Base-by-base conservation (phyloP, 2,797 vertebrate genomes). In the Hirundo rustica region DNA sequence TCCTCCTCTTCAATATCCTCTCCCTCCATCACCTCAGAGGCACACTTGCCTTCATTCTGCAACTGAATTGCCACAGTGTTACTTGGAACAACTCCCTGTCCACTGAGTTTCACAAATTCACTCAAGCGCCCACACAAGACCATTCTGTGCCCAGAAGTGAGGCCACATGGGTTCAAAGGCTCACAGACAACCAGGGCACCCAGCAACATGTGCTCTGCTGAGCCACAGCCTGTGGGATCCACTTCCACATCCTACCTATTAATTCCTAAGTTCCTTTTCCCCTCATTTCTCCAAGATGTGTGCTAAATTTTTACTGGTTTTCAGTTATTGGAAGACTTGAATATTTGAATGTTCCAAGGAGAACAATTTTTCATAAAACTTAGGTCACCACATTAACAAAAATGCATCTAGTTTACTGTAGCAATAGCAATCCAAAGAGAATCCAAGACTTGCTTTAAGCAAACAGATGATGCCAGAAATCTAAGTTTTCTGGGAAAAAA, bases 1-100 rank as follows among this genome's bases (percentile, higher is more conserved):
- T 98, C 97, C 38, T 97, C 96, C 5, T 97, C 97, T 78, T 98
- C 98, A 26, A 94, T 93, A 64, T 97, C 97, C 22, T 98, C 97
- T 15, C 96, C 97, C 45, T 97, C 97, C 3, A 97, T 91, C 27
- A 86, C 79, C 25, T 88, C 92, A 0, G 73, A 85, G 47, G 19
- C 80, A 50, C 89, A 86, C 50, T 85, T 95, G 65, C 96, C 97
- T 85, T 92, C 80, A 81, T 66, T 92, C 98, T 98, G 88, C 16
- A 92, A 96, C 66, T 91, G 82, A 92, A 95, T 89, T 30, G 14
- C 32, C 67, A 0, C 10, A 65, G 21, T 1, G 42, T 93, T 89
- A 95, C 4, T 57, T 3, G 4, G 26, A 79, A 15, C 13, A 91
- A 50, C 26, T 84, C 55, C 4, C 11, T 6, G 13, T 14, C 11